Evolutionary conservation across 2,888 invertebrate species (phyloP), one percentile per base, ranked within the genome.

Genomic region (Drosophila ezoana): DNA sequence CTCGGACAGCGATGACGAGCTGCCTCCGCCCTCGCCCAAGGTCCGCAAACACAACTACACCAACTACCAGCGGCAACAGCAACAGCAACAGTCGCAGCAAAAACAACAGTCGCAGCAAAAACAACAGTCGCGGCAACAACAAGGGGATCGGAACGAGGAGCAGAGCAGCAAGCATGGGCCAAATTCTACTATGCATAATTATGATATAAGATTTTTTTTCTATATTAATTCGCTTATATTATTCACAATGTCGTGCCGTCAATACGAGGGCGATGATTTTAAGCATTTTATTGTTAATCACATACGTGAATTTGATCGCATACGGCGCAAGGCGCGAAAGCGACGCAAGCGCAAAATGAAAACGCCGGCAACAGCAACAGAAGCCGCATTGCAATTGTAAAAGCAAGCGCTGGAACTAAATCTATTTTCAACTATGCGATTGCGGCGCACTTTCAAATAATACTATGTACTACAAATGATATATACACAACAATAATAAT

Each of bases 191-290:
- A 65, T 69, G 49, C 48, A 78, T 68, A 78, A 81, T 32, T 77
- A 84, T 80, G 86, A 85, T 79, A 77, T 91, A 81, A 88, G 87
- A 87, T 80, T 91, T 81, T 90, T 91, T 89, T 87, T 91, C 56
- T 91, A 89, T 72, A 54, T 91, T 81, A 91, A 91, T 71, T 88
- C 90, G 44, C 76, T 91, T 72, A 87, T 91, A 54, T 60, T 91
- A 78, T 69, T 91, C 49, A 79, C 79, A 18, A 76, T 90, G 61
- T 87, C 90, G 40, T 89, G 88, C 70, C 88, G 73, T 3, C 78
- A 87, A 41, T 86, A 80, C 9, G 84, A 90, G 52, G 72, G 82
- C 71, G 84, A 82, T 52, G 81, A 90, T 20, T 63, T 90, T 3
- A 90, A 90, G 70, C 81, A 89, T 57, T 90, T 90, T 53, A 85